Evolutionary conservation across 2,113 vertebrate species (phyloP), one percentile per base, ranked within the genome.

Genomic region (Isichthys henryi): DNA sequence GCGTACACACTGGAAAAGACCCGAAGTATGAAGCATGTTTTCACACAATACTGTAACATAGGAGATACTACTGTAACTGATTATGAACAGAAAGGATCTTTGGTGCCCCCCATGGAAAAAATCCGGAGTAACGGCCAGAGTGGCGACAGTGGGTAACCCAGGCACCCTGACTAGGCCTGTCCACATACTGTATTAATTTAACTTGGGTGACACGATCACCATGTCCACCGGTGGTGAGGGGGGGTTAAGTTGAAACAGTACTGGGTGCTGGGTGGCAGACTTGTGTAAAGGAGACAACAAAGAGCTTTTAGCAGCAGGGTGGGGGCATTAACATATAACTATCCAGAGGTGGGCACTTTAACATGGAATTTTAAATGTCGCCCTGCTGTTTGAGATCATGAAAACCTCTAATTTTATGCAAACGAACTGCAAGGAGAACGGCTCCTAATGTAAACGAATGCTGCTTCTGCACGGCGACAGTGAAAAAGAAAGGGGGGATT

Each of bases 361-460:
- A 96, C 96, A 96, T 93, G 90, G 96, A 96, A 96, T 96, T 96
- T 96, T 96, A 96, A 97, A 97, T 96, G 96, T 96, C 96, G 96
- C 94, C 96, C 96, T 95, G 96, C 96, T 97, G 97, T 96, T 97
- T 95, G 62, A 93, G 95, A 96, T 96, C 96, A 96, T 96, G 96
- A 96, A 97, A 97, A 96, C 96, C 96, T 97, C 96, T 97, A 96
- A 97, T 97, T 97, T 97, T 96, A 97, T 97, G 97, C 96, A 97
- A 97, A 97, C 97, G 96, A 97, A 96, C 96, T 95, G 95, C 93
- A 92, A 96, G 95, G 95, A 96, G 95, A 95, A 93, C 95, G 95
- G 95, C 94, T 95, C 96, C 96, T 96, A 96, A 96, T 97, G 96
- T 96, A 96, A 96, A 96, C 96, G 95, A 96, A 96, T 95, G 95